Percentiles rank a stretch among this genome's conserved stretches.
Evolutionary conservation across 23 tunicate genomes (phyloP).

Genomic region (Aplidium turbinatum): DNA sequence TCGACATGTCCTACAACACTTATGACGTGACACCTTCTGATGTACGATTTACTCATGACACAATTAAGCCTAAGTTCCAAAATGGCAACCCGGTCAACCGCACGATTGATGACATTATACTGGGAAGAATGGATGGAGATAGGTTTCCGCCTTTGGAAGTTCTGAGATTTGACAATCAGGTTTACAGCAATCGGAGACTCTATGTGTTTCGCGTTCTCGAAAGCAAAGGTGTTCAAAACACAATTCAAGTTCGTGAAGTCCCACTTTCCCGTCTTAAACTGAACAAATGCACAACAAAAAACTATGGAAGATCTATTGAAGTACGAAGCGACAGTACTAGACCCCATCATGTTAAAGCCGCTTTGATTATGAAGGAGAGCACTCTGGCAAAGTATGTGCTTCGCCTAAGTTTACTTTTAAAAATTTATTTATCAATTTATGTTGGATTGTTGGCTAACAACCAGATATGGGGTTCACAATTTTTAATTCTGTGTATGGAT

Average conservation of each 20-base stretch:
- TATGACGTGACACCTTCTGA: no score
- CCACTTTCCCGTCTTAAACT: background rate
- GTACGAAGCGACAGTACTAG: background rate
- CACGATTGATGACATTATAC: background rate
- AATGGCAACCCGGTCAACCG: slow-evolving; percentile 1
- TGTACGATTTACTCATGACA: slow-evolving; percentile 12
- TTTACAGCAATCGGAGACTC: no score
- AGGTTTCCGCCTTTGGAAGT: slow-evolving; percentile 17
- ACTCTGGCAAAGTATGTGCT: no score
- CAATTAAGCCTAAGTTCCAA: background rate
- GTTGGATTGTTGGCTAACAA: no score
- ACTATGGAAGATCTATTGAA: background rate
- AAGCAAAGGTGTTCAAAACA: no score
- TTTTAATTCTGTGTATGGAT: no score
- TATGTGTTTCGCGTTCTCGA: no score
- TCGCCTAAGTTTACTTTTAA: no score
- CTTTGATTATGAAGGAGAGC: no score
- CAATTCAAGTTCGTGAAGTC: background rate
- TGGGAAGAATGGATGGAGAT: background rate
- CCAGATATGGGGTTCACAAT: no score
- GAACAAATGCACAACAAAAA: background rate
- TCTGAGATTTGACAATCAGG: background rate
- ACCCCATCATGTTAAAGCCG: background rate
- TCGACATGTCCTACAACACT: no score
- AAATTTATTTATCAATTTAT: no score